A percentile compares a stretch with the other conserved stretches of the same genome.
These are phyloP conservation scores for Dilophus febrilis DNA, from an alignment of 2,888 invertebrate genomes.

Conservation along the genomic window DNA sequence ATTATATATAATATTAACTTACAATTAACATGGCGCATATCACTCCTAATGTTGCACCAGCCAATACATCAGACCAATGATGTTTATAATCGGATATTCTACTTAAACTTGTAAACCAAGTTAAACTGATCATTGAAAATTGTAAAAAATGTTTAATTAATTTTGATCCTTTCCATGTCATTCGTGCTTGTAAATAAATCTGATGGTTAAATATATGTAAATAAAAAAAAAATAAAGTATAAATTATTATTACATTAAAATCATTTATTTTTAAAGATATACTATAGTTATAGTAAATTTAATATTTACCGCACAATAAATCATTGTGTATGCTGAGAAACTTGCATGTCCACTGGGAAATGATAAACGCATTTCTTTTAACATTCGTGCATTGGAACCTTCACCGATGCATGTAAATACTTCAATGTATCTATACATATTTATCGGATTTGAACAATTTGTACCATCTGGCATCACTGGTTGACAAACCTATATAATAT, in stretches of 20 bases:
- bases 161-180: conserved; percentile 65
- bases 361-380: conserved; percentile 66
- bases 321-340: conserved; percentile 72
- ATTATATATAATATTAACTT: conserved; percentile 26
- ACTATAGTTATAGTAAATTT: conserved; percentile 1
- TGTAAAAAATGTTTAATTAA: conserved; percentile 75
- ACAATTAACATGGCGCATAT: conserved; percentile 52
- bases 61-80: conserved; percentile 93
- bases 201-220: conserved; percentile 17
- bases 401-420: conserved; percentile 46
- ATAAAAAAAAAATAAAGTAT: conserved; percentile 4
- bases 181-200: conserved; percentile 76
- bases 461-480: conserved; percentile 40
- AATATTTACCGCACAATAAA: conserved; percentile 64
- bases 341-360: conserved; percentile 88
- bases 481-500: conserved; percentile 46
- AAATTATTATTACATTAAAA: conserved; percentile 1
- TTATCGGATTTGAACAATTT: conserved; percentile 38
- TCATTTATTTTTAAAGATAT: background rate
- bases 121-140: conserved; percentile 56
- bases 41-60: conserved; percentile 57
- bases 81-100: conserved; percentile 93
- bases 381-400: conserved; percentile 32
- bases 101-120: conserved; percentile 77
- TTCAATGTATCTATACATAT: conserved; percentile 49